Percentiles rank a stretch among this genome's conserved stretches.
Evolutionary conservation across 2,113 vertebrate species (phyloP).

Genomic region (Prunella himalayana): DNA sequence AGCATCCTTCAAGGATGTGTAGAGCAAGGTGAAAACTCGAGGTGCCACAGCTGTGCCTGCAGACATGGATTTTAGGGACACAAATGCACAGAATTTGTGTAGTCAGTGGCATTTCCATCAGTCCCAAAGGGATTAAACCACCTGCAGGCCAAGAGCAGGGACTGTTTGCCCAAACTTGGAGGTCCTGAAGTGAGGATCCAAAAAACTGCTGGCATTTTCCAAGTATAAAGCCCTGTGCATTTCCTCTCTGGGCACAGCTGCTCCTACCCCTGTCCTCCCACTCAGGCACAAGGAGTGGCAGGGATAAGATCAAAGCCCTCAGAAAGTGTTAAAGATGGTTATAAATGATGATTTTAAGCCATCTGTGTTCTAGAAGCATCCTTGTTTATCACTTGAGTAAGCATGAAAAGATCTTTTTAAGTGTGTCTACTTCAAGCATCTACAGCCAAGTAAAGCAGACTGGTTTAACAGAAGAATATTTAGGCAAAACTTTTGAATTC

Average conservation of each 20-base stretch:
- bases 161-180: background rate
- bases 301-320: background rate
- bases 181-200: background rate
- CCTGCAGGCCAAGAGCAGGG: background rate
- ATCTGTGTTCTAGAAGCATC: background rate
- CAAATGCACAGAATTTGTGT: background rate
- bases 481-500: background rate
- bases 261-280: background rate
- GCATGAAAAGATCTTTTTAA: background rate
- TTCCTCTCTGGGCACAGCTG: background rate
- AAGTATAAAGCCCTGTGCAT: background rate
- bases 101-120: background rate
- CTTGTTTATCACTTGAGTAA: background rate
- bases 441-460: background rate
- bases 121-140: background rate
- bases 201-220: background rate
- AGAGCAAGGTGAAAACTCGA: rapidly evolving
- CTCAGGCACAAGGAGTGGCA: background rate
- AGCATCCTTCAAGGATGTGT: background rate
- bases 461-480: background rate
- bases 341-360: background rate
- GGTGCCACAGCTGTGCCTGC: background rate
- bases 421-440: background rate
- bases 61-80: background rate
- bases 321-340: background rate